A percentile compares a stretch with the other conserved stretches of the same genome.
phyloP scores from a whole-genome alignment of 53 echinoderm and acorn worm species.

The Crossaster papposus region DNA sequence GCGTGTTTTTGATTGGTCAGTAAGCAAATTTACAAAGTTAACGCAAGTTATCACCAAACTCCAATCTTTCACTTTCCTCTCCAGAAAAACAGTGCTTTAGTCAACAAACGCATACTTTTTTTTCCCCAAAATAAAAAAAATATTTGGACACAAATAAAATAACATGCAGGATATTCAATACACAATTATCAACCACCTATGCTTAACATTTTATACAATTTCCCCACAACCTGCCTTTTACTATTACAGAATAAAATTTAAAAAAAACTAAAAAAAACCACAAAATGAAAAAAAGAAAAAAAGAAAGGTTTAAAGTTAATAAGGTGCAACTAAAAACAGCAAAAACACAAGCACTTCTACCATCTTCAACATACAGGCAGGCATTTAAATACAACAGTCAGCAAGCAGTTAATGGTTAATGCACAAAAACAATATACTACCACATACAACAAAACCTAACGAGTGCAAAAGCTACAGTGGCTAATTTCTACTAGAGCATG shows the following conservation, averaged over 20 bases:
- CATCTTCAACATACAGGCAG: background rate
- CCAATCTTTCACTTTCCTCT: background rate
- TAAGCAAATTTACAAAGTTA: background rate
- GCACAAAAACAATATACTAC: constrained; percentile 10
- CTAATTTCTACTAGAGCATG: constrained; percentile 4
- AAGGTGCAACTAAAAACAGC: background rate
- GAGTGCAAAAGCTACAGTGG: constrained; percentile 26
- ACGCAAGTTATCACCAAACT: background rate
- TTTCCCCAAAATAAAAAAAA: background rate
- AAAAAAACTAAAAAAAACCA: too few species aligned
- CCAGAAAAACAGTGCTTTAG: background rate
- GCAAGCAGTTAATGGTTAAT: background rate
- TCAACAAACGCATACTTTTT: background rate
- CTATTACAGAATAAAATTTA: background rate
- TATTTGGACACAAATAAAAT: background rate
- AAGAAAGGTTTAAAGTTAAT: background rate
- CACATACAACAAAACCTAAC: constrained; percentile 1
- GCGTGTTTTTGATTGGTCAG: too few species aligned
- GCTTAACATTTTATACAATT: background rate
- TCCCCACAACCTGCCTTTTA: constrained; percentile 1
- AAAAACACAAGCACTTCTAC: background rate
- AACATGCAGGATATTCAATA: background rate
- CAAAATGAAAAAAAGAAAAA: too few species aligned
- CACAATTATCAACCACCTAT: background rate
- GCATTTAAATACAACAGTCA: background rate